A percentile compares a stretch with the other conserved stretches of the same genome.
Evolutionary conservation across 1,140 invertebrate genomes (phyloP).

Genomic region (Panagrolaimus sp.): DNA sequence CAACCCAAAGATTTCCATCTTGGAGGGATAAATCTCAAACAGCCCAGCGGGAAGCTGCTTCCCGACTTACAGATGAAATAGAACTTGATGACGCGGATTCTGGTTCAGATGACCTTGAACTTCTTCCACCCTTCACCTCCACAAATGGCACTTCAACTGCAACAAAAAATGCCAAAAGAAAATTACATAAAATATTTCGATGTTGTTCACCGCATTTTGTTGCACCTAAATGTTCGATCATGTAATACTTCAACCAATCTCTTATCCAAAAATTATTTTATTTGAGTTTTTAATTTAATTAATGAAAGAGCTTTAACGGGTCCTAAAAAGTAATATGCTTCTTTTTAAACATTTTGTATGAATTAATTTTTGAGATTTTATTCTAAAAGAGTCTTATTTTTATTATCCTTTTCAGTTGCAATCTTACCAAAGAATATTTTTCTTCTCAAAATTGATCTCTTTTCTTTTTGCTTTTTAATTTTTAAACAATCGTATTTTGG

Average conservation of each 20-base stretch:
- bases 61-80: slow-evolving; percentile 26
- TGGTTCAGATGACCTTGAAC: slow-evolving; percentile 23
- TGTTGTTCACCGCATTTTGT: slow-evolving; percentile 27
- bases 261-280: no score
- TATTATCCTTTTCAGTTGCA: no score
- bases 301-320: no score
- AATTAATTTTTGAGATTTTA: no score
- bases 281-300: no score
- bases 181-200: slow-evolving; percentile 14
- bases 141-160: slow-evolving; percentile 6
- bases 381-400: no score
- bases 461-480: neutral
- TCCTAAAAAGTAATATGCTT: no score
- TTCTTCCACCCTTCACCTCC: slow-evolving; percentile 16
- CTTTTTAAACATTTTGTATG: no score
- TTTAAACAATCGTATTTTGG: no score
- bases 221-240: slow-evolving; percentile 22
- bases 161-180: slow-evolving; percentile 20
- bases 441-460: neutral
- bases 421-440: neutral
- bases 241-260: neutral
- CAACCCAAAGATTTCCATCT: neutral
- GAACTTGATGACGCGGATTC: slow-evolving; percentile 16
- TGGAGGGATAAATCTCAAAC: slow-evolving; percentile 7
- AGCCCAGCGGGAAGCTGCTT: slow-evolving; percentile 1